Evolutionary conservation across 2,797 vertebrate genomes (phyloP).

Genomic region (Rachycentron canadum): DNA sequence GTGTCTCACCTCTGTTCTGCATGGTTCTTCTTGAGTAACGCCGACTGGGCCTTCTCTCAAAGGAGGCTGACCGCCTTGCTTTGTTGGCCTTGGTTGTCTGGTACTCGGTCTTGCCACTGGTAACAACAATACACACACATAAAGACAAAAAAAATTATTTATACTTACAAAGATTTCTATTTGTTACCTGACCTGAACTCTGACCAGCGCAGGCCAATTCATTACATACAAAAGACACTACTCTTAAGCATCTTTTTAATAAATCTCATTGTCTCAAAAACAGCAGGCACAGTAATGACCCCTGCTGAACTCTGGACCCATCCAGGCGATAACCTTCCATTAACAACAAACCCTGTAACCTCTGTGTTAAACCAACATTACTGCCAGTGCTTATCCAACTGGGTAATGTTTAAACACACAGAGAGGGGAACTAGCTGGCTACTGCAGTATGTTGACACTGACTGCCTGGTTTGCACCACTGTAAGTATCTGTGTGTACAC

Average conservation of each 20-base stretch:
- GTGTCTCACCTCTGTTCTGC: conserved; percentile 88
- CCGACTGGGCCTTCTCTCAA: conserved; percentile 96
- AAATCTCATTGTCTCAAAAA: conserved; percentile 18
- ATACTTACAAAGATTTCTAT: not conserved
- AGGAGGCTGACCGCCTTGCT: conserved; percentile 93
- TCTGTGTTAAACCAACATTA: conserved; percentile 73
- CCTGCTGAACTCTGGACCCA: conserved; percentile 66
- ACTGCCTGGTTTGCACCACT: conserved; percentile 35
- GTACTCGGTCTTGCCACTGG: conserved; percentile 97
- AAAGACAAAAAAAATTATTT: conserved; percentile 9
- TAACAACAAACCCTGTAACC: conserved; percentile 77
- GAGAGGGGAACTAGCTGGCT: conserved; percentile 35
- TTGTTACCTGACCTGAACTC: not conserved
- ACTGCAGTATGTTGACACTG: conserved; percentile 44
- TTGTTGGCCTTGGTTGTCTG: conserved; percentile 98
- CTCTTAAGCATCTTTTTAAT: not conserved
- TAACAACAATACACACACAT: conserved; percentile 30
- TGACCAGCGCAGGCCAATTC: not conserved
- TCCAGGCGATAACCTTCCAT: conserved; percentile 63
- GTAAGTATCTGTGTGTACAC: conserved; percentile 46
- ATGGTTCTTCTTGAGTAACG: conserved; percentile 95
- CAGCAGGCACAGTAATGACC: conserved; percentile 50
- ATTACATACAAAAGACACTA: not conserved
- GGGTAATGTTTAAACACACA: conserved; percentile 76
- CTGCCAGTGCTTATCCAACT: conserved; percentile 66